Percentiles rank a stretch among this genome's conserved stretches.
phyloP scores from a whole-genome alignment of 2,888 invertebrate genomes.

The Eupeodes luniger region DNA sequence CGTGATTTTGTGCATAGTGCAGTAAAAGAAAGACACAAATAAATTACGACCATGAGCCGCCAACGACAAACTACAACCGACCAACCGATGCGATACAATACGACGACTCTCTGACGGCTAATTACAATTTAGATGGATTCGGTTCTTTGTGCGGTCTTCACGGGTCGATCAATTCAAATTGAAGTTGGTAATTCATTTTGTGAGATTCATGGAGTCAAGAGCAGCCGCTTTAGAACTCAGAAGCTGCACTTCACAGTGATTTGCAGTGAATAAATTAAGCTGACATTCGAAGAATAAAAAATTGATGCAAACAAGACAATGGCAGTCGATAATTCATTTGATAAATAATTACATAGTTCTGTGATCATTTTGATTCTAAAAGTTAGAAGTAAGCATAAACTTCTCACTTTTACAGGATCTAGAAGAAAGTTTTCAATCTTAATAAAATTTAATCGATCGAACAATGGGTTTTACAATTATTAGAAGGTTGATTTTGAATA shows the following conservation, averaged over 20 bases:
- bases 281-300: conserved; percentile 57
- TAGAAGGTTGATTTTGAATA: too few relatives aligned
- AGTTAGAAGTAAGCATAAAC: conserved; percentile 24
- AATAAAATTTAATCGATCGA: too few relatives aligned
- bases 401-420: conserved; percentile 27
- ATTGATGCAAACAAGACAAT: conserved; percentile 64
- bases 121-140: conserved; percentile 52
- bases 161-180: conserved; percentile 50
- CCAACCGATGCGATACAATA: background rate
- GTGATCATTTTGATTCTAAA: conserved; percentile 49
- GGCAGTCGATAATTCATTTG: conserved; percentile 69
- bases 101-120: conserved; percentile 21
- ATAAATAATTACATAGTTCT: conserved; percentile 62
- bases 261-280: conserved; percentile 68
- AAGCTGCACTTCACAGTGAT: conserved; percentile 35
- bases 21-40: background rate
- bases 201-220: conserved; percentile 14
- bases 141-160: conserved; percentile 40
- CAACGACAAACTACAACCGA: background rate
- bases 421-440: background rate
- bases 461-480: too few relatives aligned
- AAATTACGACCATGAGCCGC: background rate
- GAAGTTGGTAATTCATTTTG: conserved; percentile 40
- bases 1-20: conserved; percentile 30
- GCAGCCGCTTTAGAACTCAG: background rate